Conservation (phyloP, 1,140 invertebrate species). For the Dendroctonus valens region DNA sequence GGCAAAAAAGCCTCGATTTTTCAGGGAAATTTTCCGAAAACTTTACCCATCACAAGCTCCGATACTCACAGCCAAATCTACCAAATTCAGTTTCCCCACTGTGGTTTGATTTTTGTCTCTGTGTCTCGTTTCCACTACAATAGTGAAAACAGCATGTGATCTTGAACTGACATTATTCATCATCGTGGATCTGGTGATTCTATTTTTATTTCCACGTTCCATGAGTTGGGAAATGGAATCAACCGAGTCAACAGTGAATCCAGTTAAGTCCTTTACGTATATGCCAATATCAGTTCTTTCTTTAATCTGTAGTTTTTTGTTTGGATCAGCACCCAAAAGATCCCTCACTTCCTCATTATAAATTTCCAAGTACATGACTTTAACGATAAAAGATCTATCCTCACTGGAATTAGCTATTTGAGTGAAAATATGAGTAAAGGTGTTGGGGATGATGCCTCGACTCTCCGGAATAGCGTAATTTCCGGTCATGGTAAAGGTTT, state of each 20-base stretch:
- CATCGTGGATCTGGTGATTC: constrained; percentile 83
- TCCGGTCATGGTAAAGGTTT: constrained; percentile 96
- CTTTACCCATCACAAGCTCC: too few relatives aligned
- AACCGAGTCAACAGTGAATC: constrained; percentile 83
- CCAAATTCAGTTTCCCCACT: constrained; percentile 72
- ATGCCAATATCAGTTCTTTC: constrained; percentile 86
- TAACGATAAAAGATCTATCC: constrained; percentile 83
- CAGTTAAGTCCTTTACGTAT: constrained; percentile 88
- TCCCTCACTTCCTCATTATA: constrained; percentile 95
- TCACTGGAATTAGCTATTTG: constrained; percentile 79
- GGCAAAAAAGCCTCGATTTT: not conserved
- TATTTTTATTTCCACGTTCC: constrained; percentile 85
- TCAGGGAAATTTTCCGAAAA: not conserved
- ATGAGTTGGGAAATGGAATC: constrained; percentile 89
- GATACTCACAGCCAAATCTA: constrained; percentile 66
- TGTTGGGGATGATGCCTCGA: constrained; percentile 92
- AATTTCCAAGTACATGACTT: constrained; percentile 93
- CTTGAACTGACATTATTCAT: constrained; percentile 98
- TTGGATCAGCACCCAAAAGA: constrained; percentile 74
- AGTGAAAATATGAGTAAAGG: constrained; percentile 95
- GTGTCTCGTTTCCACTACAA: constrained; percentile 93
- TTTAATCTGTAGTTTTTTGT: constrained; percentile 69
- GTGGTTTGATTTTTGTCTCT: constrained; percentile 70
- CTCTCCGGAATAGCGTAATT: constrained; percentile 76
- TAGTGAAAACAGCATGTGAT: constrained; percentile 98